These are phyloP conservation scores for Coelopa pilipes DNA, from an alignment of 2,888 invertebrate genomes.

Conservation along the genomic window DNA sequence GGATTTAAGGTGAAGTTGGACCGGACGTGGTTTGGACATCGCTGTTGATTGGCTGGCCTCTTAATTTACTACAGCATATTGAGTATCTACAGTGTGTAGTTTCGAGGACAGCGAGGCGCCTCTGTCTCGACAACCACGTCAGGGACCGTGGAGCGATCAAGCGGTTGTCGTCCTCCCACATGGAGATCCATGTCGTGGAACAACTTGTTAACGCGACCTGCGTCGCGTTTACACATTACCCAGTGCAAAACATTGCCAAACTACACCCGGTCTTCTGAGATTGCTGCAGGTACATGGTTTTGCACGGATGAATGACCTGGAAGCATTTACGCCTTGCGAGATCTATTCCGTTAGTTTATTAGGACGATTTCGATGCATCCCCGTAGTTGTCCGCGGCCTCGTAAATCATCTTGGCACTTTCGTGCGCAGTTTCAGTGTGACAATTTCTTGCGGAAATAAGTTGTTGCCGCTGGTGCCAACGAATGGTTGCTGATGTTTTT, in stretches of 20 bases:
- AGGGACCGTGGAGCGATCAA: constrained; percentile 44
- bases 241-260: constrained; percentile 35
- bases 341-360: too few relatives aligned
- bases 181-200: constrained; percentile 50
- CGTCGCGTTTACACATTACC: constrained; percentile 53
- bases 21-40: constrained; percentile 11
- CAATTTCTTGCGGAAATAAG: constrained; percentile 13
- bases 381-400: neutral
- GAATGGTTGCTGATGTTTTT: constrained; percentile 19
- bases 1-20: constrained; percentile 32
- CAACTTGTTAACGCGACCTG: constrained; percentile 64
- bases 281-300: too few relatives aligned
- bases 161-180: constrained; percentile 57
- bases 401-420: constrained; percentile 15
- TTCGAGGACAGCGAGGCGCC: constrained; percentile 41
- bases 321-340: too few relatives aligned
- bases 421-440: neutral
- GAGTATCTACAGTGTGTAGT: constrained; percentile 5
- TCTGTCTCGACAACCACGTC: constrained; percentile 39
- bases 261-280: too few relatives aligned
- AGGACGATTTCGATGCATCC: too few relatives aligned
- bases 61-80: constrained; percentile 54
- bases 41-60: constrained; percentile 60
- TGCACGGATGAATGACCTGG: too few relatives aligned
- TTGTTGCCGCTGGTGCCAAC: constrained; percentile 5